Evolutionary conservation across 2,888 invertebrate genomes (phyloP), one percentile per base, ranked within the genome.

Genomic region (Tenodera sinensis): DNA sequence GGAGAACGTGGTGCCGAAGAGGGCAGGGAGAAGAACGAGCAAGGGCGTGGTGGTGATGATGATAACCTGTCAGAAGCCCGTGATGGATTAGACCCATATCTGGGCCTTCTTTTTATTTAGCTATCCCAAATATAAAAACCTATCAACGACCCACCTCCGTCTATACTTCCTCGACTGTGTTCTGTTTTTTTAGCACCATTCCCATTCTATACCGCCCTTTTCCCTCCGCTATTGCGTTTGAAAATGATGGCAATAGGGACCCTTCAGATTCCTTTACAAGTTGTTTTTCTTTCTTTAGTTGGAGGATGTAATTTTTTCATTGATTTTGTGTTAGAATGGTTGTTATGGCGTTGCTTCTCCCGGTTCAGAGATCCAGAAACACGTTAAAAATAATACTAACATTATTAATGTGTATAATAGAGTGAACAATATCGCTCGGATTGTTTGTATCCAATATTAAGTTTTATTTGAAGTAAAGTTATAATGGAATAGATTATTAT

Each of bases 41-140:
- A 54, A 42, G 85, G 47, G 47, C 25, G 47, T 42, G 85, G 42
- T 42, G 85, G 42, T 47, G 85, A 42, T 85, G 85, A 54, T 85
- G 85, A 86, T 71, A 86, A 28, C 86, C 86, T 86, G 86, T 81
- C 86, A 86, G 81, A 27, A 54, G 9, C 83, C 27, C 20, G 88
- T 88, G 88, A 88, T 88, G 88, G 88, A 88, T 88, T 88, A 88
- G 88, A 84, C 83, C 84, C 88, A 84, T 88, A 88, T 88, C 88
- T 83, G 83, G 42, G 30, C 88, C 71, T 84, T 28, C 88, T 88
- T 88, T 88, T 84, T 88, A 88, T 88, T 88, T 88, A 88, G 28
- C 84, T 28, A 88, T 83, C 88, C 88, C 88, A 83, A 84, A 83
- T 71, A 84, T 88, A 88, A 88, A 88, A 88, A 88, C 88, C 84